These are phyloP conservation scores for Eurosta solidaginis DNA, from an alignment of 1,140 invertebrate genomes.

Conservation along the genomic window DNA sequence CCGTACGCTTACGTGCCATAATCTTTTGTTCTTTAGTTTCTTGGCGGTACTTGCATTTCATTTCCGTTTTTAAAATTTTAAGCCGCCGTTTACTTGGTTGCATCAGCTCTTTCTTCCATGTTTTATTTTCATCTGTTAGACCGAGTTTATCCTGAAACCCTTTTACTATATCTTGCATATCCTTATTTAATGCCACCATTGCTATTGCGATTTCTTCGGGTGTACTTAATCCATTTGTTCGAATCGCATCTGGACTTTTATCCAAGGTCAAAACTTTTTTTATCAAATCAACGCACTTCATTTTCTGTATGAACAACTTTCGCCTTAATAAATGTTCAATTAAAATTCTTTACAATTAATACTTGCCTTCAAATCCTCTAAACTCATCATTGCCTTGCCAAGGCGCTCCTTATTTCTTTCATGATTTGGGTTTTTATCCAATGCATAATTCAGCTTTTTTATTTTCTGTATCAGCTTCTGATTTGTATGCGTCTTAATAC, in stretches of 20 bases:
- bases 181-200: slow-evolving; percentile 48
- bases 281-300: slow-evolving; percentile 42
- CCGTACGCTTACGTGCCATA: slow-evolving; percentile 42
- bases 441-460: slow-evolving; percentile 44
- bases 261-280: slow-evolving; percentile 39
- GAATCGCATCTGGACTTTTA: slow-evolving; percentile 41
- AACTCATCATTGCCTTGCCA: slow-evolving; percentile 41
- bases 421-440: slow-evolving; percentile 41
- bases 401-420: slow-evolving; percentile 42
- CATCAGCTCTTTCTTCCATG: slow-evolving; percentile 47
- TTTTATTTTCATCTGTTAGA: slow-evolving; percentile 37
- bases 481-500: slow-evolving; percentile 48
- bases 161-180: slow-evolving; percentile 42
- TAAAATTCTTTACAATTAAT: background rate
- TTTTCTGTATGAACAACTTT: slow-evolving; percentile 30
- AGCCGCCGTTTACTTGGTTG: slow-evolving; percentile 47
- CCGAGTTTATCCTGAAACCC: slow-evolving; percentile 40
- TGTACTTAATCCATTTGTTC: slow-evolving; percentile 49
- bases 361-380: slow-evolving; percentile 46
- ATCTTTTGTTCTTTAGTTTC: slow-evolving; percentile 47
- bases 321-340: background rate
- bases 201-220: slow-evolving; percentile 50
- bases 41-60: slow-evolving; percentile 43
- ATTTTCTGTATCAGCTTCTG: slow-evolving; percentile 54
- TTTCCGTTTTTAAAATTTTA: slow-evolving; percentile 45